Percentiles rank a stretch among this genome's conserved stretches.
Conservation (phyloP, 2,797 vertebrate genomes). For the Xyrichtys novacula region DNA sequence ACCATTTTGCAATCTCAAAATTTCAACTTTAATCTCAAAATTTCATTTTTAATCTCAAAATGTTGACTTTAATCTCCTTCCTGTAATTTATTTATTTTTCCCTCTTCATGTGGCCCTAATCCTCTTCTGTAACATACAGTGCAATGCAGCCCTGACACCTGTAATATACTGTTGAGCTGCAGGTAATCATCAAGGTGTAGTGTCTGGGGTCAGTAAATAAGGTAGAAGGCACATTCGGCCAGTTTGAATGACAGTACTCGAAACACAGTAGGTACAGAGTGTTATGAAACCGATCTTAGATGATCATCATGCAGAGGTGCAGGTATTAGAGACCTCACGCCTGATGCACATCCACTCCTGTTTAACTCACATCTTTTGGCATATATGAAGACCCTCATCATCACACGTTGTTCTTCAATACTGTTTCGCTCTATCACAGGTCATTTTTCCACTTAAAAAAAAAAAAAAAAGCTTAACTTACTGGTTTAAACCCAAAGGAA, state of each 20-base stretch:
- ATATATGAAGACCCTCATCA: background rate
- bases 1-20: too few species aligned
- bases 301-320: slow-evolving; percentile 20
- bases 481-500: too few species aligned
- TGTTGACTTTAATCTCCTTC: too few species aligned
- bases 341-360: slow-evolving; percentile 20
- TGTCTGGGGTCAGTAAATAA: background rate
- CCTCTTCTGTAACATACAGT: too few species aligned
- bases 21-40: too few species aligned
- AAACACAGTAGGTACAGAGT: too few species aligned
- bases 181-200: background rate
- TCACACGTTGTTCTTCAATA: background rate
- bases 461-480: background rate
- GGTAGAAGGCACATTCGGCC: background rate
- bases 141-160: background rate
- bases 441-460: background rate
- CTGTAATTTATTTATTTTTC: too few species aligned
- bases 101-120: too few species aligned
- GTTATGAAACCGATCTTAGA: too few species aligned
- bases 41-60: too few species aligned
- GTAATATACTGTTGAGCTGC: background rate
- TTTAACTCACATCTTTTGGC: background rate
- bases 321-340: slow-evolving; percentile 22
- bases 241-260: background rate
- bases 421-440: background rate